phyloP scores from a whole-genome alignment of 2,797 vertebrate species.

The Petrocephalus schoutedeni region DNA sequence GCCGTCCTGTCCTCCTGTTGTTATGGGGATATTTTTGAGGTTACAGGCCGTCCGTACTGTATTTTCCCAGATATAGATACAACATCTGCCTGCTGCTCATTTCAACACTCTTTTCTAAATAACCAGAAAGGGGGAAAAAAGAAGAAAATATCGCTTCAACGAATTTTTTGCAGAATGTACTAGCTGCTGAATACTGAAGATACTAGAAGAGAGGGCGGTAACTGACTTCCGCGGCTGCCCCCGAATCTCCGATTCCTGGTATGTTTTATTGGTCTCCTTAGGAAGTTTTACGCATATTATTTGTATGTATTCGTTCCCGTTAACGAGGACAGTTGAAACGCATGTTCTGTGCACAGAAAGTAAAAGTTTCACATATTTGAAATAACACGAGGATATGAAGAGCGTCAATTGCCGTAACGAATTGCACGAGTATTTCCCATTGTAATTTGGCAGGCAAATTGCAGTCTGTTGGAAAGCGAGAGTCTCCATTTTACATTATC shows the following conservation, averaged over 20 bases:
- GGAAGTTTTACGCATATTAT: constrained; percentile 27
- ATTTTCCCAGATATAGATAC: constrained; percentile 30
- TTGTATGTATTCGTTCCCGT: constrained; percentile 7
- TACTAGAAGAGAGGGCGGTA: constrained; percentile 45
- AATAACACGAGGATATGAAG: background rate
- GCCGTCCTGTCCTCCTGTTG: constrained; percentile 19
- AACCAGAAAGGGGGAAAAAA: constrained; percentile 2
- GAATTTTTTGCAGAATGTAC: constrained; percentile 42
- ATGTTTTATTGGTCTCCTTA: constrained; percentile 47
- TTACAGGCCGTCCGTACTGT: constrained; percentile 32
- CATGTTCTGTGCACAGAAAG: constrained; percentile 9
- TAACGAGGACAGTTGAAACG: constrained; percentile 9
- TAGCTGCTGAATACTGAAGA: constrained; percentile 45
- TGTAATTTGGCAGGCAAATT: constrained; percentile 59
- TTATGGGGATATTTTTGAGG: constrained; percentile 43
- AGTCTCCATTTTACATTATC: constrained; percentile 35
- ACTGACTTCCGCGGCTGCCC: constrained; percentile 40
- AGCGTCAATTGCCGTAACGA: background rate
- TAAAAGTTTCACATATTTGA: background rate
- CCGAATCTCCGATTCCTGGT: constrained; percentile 49
- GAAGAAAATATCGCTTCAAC: constrained; percentile 28
- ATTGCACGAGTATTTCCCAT: constrained; percentile 38
- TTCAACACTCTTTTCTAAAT: background rate
- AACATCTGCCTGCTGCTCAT: background rate
- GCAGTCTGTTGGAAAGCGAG: constrained; percentile 57